Base-by-base conservation (phyloP, 2,113 vertebrate species). In the Oncorhynchus mykiss region DNA sequence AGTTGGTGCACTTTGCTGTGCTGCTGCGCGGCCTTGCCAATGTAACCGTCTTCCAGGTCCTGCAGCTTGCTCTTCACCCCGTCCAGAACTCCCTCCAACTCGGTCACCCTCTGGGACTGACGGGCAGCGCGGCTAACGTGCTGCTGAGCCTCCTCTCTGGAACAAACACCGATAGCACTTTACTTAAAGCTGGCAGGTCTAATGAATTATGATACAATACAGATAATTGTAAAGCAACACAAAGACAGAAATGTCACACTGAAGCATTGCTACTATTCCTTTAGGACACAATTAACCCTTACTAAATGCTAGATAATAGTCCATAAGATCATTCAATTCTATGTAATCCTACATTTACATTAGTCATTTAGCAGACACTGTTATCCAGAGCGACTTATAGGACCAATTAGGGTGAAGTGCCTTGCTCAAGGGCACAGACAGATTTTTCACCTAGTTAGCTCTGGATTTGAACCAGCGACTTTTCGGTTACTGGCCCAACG, bases 1-100 rank as follows among this genome's bases (percentile, higher is more conserved):
- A 96, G 93, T 27, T 94, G 91, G 77, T 88, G 91, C 18, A 94
- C 85, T 82, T 85, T 84, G 57, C 84, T 90, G 76, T 93, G 93
- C 62, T 95, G 93, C 70, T 94, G 93, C 49, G 86, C 93, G 9
- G 91, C 92, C 74, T 92, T 95, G 76, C 83, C 82, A 67, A 97
- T 91, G 1, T 88, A 95, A 65, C 94, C 91, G 75, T 96, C 95
- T 88, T 98, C 95, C 83, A 98, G 86, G 74, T 95, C 94, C 84
- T 95, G 90, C 82, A 97, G 92, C 91, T 93, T 95, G 84, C 84
- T 82, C 87, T 93, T 96, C 48, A 97, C 93, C 16, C 67, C 82
- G 16, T 95, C 93, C 84, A 96, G 80, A 57, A 97, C 81, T 0
- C 84, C 83, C 86, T 97, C 94, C 80, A 97, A 91, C 69, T 96